Evolutionary conservation across 2,797 vertebrate genomes (phyloP).

Genomic region (Sebastes aleutianus): DNA sequence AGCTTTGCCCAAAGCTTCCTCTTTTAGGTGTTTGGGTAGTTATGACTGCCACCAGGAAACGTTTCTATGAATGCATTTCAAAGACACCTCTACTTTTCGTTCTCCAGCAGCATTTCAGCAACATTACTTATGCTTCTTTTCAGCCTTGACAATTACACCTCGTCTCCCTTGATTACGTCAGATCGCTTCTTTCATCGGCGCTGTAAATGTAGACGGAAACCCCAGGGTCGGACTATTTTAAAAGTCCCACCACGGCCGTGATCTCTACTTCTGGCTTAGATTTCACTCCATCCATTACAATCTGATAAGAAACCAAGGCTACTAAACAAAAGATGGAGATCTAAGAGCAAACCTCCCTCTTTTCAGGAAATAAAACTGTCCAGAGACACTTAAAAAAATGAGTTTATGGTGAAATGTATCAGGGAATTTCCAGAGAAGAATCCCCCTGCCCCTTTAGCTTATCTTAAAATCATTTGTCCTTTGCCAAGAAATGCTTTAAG

Average conservation of each 20-base stretch:
- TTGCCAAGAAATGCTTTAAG: conserved; percentile 40
- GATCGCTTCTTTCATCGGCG: conserved; percentile 50
- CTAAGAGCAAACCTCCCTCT: conserved; percentile 38
- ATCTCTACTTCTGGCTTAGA: conserved; percentile 44
- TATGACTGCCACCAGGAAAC: conserved; percentile 12
- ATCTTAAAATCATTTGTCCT: conserved; percentile 24
- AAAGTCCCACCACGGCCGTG: conserved; percentile 30
- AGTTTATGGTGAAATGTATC: conserved; percentile 31
- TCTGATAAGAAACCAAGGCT: conserved; percentile 59
- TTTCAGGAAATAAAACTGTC: conserved; percentile 54
- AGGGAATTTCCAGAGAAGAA: conserved; percentile 62
- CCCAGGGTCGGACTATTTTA: conserved; percentile 25
- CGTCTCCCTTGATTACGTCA: conserved; percentile 46
- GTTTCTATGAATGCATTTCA: conserved; percentile 28
- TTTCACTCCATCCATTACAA: conserved; percentile 56
- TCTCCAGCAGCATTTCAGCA: not conserved
- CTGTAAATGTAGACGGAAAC: conserved; percentile 39
- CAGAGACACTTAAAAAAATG: conserved; percentile 46
- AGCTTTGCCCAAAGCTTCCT: conserved; percentile 20
- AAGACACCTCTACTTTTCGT: conserved; percentile 17
- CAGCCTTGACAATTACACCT: conserved; percentile 34
- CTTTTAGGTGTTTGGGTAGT: conserved; percentile 25
- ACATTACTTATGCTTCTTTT: conserved; percentile 5
- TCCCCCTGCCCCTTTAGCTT: conserved; percentile 26
- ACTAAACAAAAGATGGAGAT: conserved; percentile 53